Conservation (phyloP, 2,888 invertebrate species). For the Epistrophe eligans region DNA sequence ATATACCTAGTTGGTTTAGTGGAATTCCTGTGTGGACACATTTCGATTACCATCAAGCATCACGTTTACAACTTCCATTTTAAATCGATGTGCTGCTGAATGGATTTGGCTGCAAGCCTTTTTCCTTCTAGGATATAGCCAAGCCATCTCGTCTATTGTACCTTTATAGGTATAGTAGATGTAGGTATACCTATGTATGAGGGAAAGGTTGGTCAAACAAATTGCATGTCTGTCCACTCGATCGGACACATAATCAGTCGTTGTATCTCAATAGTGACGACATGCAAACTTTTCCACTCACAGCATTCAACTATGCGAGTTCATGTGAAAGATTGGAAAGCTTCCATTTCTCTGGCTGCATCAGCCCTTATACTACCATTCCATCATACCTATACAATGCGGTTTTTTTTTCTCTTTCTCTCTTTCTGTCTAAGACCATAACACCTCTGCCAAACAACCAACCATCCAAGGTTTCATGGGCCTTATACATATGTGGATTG, state of each 20-base stretch:
- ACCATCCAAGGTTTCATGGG: not conserved
- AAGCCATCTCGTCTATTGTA: not conserved
- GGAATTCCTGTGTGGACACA: slow-evolving; percentile 69
- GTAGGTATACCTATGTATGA: not conserved
- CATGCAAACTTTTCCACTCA: slow-evolving; percentile 62
- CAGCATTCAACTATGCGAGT: slow-evolving; percentile 19
- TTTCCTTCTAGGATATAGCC: not conserved
- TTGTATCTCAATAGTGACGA: slow-evolving; percentile 70
- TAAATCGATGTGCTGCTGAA: not conserved
- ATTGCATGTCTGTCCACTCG: slow-evolving; percentile 74
- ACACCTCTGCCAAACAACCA: not conserved
- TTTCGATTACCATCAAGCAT: slow-evolving; percentile 66
- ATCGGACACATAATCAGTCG: slow-evolving; percentile 68
- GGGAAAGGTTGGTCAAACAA: slow-evolving; percentile 55
- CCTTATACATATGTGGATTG: not conserved
- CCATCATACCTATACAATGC: not conserved
- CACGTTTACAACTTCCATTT: slow-evolving; percentile 61
- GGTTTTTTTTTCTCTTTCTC: not conserved
- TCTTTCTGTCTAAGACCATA: slow-evolving; percentile 3
- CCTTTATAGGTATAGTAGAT: not conserved
- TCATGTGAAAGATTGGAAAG: slow-evolving; percentile 23
- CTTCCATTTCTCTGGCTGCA: not conserved
- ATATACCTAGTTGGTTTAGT: slow-evolving; percentile 5
- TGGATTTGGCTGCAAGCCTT: slow-evolving; percentile 10
- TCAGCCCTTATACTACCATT: not conserved